These are phyloP conservation scores for Rhinatrema bivittatum DNA, from an alignment of 2,797 vertebrate genomes.

Conservation along the genomic window DNA sequence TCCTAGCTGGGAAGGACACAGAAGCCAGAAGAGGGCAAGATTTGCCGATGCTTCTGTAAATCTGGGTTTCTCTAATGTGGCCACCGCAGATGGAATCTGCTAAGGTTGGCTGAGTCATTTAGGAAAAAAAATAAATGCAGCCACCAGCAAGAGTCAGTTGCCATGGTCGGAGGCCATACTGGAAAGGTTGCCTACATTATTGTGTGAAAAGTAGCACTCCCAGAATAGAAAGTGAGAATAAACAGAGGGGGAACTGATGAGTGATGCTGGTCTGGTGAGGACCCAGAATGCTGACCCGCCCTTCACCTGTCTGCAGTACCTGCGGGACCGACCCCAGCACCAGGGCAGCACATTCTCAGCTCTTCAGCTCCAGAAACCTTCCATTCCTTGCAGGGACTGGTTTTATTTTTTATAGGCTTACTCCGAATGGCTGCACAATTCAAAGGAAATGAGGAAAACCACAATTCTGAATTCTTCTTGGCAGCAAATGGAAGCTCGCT, in stretches of 20 bases:
- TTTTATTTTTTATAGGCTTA: slow-evolving; percentile 8
- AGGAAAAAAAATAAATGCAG: too few relatives aligned
- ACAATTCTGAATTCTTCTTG: slow-evolving; percentile 70
- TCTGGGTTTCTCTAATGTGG: too few relatives aligned
- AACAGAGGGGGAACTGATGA: not conserved
- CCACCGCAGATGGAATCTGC: too few relatives aligned
- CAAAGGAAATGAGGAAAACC: slow-evolving; percentile 75
- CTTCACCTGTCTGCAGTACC: not conserved
- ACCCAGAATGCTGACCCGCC: not conserved
- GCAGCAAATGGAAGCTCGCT: slow-evolving; percentile 83
- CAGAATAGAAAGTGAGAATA: not conserved
- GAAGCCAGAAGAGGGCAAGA: too few relatives aligned
- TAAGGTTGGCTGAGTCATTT: too few relatives aligned
- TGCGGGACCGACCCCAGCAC: not conserved
- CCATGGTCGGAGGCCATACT: too few relatives aligned
- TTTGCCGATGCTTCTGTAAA: too few relatives aligned
- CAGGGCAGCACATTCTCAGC: too few relatives aligned
- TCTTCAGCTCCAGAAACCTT: too few relatives aligned
- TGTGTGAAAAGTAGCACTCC: accelerated
- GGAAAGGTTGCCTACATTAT: too few relatives aligned
- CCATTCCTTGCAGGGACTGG: not conserved
- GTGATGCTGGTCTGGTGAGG: not conserved
- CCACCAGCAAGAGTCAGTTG: too few relatives aligned
- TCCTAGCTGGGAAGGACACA: too few relatives aligned
- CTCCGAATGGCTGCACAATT: slow-evolving; percentile 36